These are phyloP conservation scores for Mya arenaria DNA, from an alignment of 1,140 invertebrate species.

Conservation along the genomic window DNA sequence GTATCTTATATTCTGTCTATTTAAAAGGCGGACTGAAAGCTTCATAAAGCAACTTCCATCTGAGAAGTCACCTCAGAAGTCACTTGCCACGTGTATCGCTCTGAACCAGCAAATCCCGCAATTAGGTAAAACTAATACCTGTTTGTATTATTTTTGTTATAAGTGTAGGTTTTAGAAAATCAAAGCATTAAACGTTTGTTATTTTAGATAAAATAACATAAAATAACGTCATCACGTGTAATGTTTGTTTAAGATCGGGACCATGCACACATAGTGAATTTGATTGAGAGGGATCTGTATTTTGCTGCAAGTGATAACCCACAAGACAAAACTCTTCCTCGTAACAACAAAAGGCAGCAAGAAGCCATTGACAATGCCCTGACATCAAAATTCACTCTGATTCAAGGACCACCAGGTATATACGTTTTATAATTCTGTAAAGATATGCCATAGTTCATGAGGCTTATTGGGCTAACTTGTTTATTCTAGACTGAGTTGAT, in stretches of 20 bases:
- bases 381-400: constrained; percentile 65
- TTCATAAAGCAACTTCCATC: constrained; percentile 13
- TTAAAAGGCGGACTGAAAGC: constrained; percentile 41
- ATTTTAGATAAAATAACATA: background rate
- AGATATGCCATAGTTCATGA: background rate
- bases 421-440: background rate
- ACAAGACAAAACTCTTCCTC: constrained; percentile 19
- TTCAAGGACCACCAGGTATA: constrained; percentile 76
- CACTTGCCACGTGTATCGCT: constrained; percentile 34
- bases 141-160: background rate
- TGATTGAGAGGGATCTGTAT: constrained; percentile 8
- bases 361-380: constrained; percentile 66
- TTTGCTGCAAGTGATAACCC: background rate
- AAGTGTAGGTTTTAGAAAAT: background rate
- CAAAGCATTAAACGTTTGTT: background rate
- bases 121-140: constrained; percentile 31
- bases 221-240: background rate
- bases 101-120: constrained; percentile 40
- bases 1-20: background rate
- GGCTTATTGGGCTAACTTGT: background rate
- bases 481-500: background rate
- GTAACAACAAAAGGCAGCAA: constrained; percentile 62
- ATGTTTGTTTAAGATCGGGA: background rate
- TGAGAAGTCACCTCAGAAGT: background rate
- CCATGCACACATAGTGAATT: background rate